Conservation (phyloP, 2,888 invertebrate species). For the Timandra comae region DNA sequence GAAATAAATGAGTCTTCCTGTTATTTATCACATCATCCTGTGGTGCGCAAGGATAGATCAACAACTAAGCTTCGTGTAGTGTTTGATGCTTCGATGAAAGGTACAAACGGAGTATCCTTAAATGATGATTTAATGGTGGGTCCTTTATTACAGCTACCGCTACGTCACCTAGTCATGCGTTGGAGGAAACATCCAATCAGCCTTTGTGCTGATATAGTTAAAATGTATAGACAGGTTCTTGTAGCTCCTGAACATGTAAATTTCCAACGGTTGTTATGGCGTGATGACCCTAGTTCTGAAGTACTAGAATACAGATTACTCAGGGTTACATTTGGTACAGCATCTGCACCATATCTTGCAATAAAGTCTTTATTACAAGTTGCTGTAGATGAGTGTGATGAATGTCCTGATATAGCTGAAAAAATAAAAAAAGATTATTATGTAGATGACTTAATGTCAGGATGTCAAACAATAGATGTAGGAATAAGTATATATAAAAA, state of each 20-base stretch:
- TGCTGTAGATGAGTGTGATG: constrained; percentile 18
- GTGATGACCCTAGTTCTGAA: constrained; percentile 1
- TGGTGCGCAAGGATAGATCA: constrained; percentile 17
- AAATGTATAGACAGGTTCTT: background rate
- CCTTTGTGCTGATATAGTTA: background rate
- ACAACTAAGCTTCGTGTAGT: constrained; percentile 24
- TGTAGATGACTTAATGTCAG: background rate
- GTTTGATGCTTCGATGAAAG: constrained; percentile 16
- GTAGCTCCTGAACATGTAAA: background rate
- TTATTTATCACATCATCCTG: constrained; percentile 13
- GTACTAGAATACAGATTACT: constrained; percentile 14
- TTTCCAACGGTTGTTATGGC: constrained; percentile 13
- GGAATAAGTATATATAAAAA: background rate
- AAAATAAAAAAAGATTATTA: no score
- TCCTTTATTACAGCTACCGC: constrained; percentile 19
- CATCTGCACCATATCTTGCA: constrained; percentile 23
- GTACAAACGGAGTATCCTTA: constrained; percentile 15
- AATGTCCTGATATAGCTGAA: no score
- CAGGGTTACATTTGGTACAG: constrained; percentile 21
- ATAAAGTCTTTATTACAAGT: constrained; percentile 23
- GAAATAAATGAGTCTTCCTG: background rate
- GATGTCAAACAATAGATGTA: background rate
- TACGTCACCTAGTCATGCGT: constrained; percentile 1
- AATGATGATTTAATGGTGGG: constrained; percentile 22
- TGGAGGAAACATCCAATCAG: background rate